phyloP scores from a whole-genome alignment of 2,888 invertebrate species.

The Nineta flava region DNA sequence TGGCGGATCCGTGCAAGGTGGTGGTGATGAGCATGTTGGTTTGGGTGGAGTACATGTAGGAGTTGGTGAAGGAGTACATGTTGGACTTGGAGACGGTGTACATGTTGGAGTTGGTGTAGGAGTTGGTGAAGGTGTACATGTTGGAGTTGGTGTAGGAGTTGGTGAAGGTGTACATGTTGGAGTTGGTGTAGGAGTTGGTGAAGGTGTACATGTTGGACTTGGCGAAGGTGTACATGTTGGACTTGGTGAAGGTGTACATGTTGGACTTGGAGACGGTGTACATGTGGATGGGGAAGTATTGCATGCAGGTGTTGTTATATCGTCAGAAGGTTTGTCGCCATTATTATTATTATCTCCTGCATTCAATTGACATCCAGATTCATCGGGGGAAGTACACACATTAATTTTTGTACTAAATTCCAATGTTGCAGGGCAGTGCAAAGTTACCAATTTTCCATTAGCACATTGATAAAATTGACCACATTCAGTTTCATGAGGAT shows the following conservation, averaged over 20 bases:
- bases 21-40: background rate
- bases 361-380: no score
- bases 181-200: background rate
- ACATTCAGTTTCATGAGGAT: no score
- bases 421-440: no score
- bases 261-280: background rate
- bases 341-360: no score
- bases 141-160: background rate
- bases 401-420: no score
- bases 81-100: background rate
- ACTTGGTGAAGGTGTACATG: background rate
- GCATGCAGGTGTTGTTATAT: background rate
- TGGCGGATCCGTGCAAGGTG: background rate
- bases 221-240: background rate
- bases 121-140: background rate
- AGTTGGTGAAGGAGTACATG: background rate
- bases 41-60: background rate
- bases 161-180: background rate
- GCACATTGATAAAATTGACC: no score
- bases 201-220: background rate
- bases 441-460: no score
- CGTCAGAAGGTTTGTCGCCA: no score
- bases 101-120: background rate
- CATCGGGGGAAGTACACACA: no score
- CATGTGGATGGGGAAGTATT: background rate